A percentile compares a stretch with the other conserved stretches of the same genome.
Evolutionary conservation across 2,797 vertebrate genomes (phyloP).

Genomic region (Alca torda): DNA sequence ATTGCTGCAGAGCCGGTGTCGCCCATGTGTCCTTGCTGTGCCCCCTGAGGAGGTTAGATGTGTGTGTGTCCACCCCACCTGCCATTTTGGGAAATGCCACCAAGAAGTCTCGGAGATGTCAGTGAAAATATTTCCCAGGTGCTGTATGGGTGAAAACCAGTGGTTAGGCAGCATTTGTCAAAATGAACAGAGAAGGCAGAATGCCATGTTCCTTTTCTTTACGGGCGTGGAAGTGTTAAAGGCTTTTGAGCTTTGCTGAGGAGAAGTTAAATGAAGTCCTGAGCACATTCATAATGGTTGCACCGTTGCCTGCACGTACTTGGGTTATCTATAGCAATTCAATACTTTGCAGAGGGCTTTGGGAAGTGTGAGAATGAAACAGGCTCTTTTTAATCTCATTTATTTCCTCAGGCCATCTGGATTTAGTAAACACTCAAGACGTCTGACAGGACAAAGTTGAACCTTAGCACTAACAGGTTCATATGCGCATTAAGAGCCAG

Average conservation of each 20-base stretch:
- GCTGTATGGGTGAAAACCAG: not conserved
- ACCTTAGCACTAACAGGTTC: slow-evolving; percentile 53
- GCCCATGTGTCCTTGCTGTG: not conserved
- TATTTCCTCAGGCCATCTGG: slow-evolving; percentile 60
- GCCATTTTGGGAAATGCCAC: not conserved
- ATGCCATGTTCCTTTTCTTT: not conserved
- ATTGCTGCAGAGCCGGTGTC: not conserved
- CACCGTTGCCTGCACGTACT: not conserved
- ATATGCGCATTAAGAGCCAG: not conserved
- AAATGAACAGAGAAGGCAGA: not conserved
- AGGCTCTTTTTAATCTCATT: slow-evolving; percentile 49
- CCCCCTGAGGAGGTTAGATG: not conserved
- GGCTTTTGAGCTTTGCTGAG: not conserved
- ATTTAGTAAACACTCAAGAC: slow-evolving; percentile 54
- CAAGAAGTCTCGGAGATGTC: not conserved
- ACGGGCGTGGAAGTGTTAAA: not conserved
- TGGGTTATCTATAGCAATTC: not conserved
- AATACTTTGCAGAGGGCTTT: slow-evolving; percentile 3
- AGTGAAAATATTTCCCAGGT: not conserved
- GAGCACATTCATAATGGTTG: not conserved
- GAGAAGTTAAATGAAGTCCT: not conserved
- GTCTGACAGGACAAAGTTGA: slow-evolving; percentile 38
- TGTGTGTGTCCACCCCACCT: not conserved
- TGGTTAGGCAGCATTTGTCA: not conserved
- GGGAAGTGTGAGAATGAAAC: slow-evolving; percentile 50